Evolutionary conservation across 2,797 vertebrate genomes (phyloP).

Genomic region (Scyliorhinus canicula): DNA sequence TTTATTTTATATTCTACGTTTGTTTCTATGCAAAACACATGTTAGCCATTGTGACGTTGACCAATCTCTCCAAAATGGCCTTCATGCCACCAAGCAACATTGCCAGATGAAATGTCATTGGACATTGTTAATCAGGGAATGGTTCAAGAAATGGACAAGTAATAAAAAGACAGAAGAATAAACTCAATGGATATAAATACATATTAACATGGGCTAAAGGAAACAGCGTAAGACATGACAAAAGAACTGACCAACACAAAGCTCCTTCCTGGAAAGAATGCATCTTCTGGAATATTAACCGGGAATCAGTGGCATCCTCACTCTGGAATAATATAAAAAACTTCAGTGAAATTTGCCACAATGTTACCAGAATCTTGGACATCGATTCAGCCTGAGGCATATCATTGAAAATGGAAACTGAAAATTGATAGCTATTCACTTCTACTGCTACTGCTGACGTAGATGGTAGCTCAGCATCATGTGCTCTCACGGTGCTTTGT

Average conservation of each 20-base stretch:
- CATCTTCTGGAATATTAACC: not conserved
- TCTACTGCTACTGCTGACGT: not conserved
- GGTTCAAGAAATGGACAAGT: not conserved
- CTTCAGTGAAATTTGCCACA: not conserved
- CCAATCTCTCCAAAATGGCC: too few species aligned
- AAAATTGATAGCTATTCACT: not conserved
- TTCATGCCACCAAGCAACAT: not conserved
- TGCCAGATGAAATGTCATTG: not conserved
- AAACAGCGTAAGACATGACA: not conserved
- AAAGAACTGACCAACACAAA: not conserved
- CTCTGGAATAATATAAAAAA: not conserved
- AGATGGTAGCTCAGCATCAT: not conserved
- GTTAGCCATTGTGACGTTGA: not conserved
- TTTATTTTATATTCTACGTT: slow-evolving; percentile 14
- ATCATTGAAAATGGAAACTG: not conserved
- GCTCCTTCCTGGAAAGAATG: not conserved
- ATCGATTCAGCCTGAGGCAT: not conserved
- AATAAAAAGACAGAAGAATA: slow-evolving; percentile 13
- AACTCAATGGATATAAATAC: not conserved
- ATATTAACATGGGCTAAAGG: not conserved
- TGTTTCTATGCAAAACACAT: not conserved
- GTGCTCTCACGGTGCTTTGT: not conserved
- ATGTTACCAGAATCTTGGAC: not conserved
- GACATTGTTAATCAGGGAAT: not conserved
- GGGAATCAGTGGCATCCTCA: not conserved